Evolutionary conservation across 2,888 invertebrate species (phyloP), one percentile per base, ranked within the genome.

Genomic region (Tetragnatha montana): DNA sequence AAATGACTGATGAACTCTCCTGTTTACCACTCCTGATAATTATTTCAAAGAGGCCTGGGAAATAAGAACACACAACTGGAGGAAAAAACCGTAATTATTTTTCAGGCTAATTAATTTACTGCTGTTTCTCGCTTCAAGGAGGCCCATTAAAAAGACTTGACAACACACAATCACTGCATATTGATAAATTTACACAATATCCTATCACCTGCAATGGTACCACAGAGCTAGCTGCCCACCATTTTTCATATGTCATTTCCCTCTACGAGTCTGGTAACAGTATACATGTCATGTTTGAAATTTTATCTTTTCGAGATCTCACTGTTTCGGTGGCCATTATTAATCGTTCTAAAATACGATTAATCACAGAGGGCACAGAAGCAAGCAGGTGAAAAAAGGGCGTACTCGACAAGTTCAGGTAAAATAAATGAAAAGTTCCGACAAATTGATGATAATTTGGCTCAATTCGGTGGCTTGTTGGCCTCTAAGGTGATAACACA

Each of bases 311-410:
- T 51, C 22, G n/a, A 22, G 82, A 82, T 74, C 51, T 73, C 19
- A 82, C 22, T 74, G 82, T 82, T 82, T 82, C 35, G 22, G 73
- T n/a, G 74, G 60, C 22, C 12, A 50, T 51, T 73, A 82, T 82
- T 82, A 82, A 82, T 82, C 82, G 60, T 74, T 74, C 22, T 51
- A 10, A 60, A 82, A 74, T 82, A 60, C 73, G 51, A 82, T 82
- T 82, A 74, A 82, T 82, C 82, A 82, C 73, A 17, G 17, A 51
- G 19, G 22, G 60, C 22, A 50, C 51, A 71, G 74, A 74, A 70
- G 22, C 51, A 17, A 10, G 82, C 82, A 82, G 82, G 82, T 82
- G 82, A 82, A 82, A 82, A 81, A 82, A 82, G 73, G 82, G 73
- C 73, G 82, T 73, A 35, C 49, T 81, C 69, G 19, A 8, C 35